A percentile compares a stretch with the other conserved stretches of the same genome.
These are phyloP conservation scores for Tetragnatha montana DNA, from an alignment of 2,888 invertebrate species.

Conservation along the genomic window DNA sequence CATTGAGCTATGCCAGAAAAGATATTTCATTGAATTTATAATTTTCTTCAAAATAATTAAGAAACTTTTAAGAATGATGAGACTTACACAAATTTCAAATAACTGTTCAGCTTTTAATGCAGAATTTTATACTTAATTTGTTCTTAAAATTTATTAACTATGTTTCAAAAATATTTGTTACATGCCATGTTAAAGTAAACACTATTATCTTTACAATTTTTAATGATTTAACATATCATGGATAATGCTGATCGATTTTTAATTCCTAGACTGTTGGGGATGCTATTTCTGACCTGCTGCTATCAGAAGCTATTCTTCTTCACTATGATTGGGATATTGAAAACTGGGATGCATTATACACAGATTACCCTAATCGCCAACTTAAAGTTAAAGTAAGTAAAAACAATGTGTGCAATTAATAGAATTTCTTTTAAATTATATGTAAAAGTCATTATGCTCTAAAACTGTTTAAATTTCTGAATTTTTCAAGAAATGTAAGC, in stretches of 20 bases:
- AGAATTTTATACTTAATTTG: background rate
- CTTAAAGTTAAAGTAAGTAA: conserved; percentile 89
- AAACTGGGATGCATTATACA: conserved; percentile 89
- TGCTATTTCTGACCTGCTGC: conserved; percentile 94
- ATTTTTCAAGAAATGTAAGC: background rate
- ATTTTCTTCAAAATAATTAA: too few relatives aligned
- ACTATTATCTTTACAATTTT: background rate
- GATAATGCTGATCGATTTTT: background rate
- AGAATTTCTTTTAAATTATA: too few relatives aligned
- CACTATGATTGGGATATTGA: conserved; percentile 86
- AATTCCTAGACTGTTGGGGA: conserved; percentile 87
- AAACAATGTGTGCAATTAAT: background rate
- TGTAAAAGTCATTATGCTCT: background rate
- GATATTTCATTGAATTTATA: too few relatives aligned
- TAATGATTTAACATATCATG: too few relatives aligned
- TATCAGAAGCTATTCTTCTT: conserved; percentile 93
- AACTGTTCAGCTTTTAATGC: too few relatives aligned
- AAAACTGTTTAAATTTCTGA: background rate
- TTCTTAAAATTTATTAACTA: background rate
- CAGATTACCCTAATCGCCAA: conserved; percentile 90
- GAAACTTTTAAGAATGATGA: too few relatives aligned
- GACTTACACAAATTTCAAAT: too few relatives aligned
- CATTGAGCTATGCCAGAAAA: too few relatives aligned
- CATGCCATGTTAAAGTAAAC: too few relatives aligned
- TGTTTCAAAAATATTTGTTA: too few relatives aligned